These are phyloP conservation scores for Eledona agricola DNA, from an alignment of 2,888 invertebrate genomes.

Conservation along the genomic window DNA sequence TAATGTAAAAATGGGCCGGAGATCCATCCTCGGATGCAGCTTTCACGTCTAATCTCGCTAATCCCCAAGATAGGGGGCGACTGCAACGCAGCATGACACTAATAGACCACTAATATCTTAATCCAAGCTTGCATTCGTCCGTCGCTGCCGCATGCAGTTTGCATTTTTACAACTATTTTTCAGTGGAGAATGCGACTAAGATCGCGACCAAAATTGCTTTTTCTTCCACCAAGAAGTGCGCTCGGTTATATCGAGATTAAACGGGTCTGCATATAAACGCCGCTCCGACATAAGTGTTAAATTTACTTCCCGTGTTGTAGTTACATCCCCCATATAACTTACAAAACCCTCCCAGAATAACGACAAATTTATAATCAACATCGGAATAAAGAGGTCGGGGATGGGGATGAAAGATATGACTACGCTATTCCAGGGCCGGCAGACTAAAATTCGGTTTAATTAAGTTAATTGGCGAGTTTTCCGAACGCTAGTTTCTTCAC, in stretches of 20 bases:
- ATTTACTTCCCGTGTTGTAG: conserved; percentile 43
- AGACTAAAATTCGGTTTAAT: conserved; percentile 35
- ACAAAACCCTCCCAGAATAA: conserved; percentile 42
- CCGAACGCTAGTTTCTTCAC: neutral
- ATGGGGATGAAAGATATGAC: conserved; percentile 46
- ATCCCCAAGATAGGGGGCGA: too few species aligned
- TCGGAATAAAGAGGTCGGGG: conserved; percentile 45
- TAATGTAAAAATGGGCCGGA: too few species aligned
- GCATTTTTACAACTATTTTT: too few species aligned
- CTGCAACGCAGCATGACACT: too few species aligned
- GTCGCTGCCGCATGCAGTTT: too few species aligned
- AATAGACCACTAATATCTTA: too few species aligned
- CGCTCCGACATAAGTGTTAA: conserved; percentile 40
- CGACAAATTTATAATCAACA: conserved; percentile 49
- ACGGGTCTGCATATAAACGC: conserved; percentile 31
- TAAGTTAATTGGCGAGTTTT: conserved; percentile 29
- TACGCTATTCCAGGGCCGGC: conserved; percentile 37
- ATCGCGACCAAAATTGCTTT: conserved; percentile 25
- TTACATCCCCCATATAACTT: conserved; percentile 41
- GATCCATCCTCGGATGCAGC: too few species aligned
- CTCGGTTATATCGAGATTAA: conserved; percentile 35
- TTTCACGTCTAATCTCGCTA: too few species aligned
- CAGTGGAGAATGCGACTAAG: too few species aligned
- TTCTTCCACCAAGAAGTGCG: conserved; percentile 24
- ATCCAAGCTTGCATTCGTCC: too few species aligned